phyloP scores from a whole-genome alignment of 2,888 invertebrate species.

The Smittia sp. region DNA sequence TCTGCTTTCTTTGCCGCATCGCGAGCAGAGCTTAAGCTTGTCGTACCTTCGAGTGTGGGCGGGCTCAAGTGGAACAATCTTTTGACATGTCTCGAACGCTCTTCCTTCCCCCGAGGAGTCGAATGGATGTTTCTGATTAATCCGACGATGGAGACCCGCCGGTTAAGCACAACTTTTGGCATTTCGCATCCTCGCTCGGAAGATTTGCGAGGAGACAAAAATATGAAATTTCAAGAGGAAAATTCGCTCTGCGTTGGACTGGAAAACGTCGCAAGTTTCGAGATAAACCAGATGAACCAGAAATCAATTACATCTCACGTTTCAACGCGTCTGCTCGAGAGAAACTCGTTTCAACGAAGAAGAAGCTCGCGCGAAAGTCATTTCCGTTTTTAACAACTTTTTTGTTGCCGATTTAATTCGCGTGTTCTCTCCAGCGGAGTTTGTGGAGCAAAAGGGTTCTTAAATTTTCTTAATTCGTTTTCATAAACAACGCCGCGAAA shows the following conservation, averaged over 20 bases:
- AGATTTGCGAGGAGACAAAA: neutral
- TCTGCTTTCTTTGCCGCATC: neutral
- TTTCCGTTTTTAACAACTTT: slow-evolving; percentile 37
- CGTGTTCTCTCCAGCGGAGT: neutral
- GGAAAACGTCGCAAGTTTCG: too few species aligned
- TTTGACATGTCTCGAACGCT: neutral
- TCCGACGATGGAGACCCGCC: too few species aligned
- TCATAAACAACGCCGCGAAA: slow-evolving; percentile 3
- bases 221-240: neutral
- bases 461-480: neutral
- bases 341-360: neutral
- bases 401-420: neutral
- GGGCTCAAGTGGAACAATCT: neutral
- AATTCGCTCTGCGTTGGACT: too few species aligned
- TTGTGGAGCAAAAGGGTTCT: neutral
- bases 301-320: slow-evolving; percentile 4
- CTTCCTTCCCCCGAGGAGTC: neutral
- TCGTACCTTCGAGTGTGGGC: too few species aligned
- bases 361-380: neutral
- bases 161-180: neutral
- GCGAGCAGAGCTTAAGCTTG: neutral
- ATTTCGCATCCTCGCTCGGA: neutral
- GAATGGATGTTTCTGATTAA: neutral
- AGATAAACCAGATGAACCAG: too few species aligned
- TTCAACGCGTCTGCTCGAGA: neutral